Base-by-base conservation (phyloP, 2,888 invertebrate genomes). In the Spisula subtruncata region DNA sequence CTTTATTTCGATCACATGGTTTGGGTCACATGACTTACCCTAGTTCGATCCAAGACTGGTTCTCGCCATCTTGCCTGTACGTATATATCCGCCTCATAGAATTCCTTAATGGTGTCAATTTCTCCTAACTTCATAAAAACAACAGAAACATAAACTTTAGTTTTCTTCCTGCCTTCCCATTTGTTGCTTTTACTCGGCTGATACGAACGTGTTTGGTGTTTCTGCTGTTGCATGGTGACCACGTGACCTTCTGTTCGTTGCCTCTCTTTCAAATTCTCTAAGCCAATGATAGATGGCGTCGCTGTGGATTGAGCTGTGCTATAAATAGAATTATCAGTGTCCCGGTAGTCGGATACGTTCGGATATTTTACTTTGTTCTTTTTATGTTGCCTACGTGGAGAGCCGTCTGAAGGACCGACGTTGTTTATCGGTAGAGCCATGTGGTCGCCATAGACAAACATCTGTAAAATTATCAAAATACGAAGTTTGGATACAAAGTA, bases 11-110 rank as follows among this genome's bases (percentile, higher is more conserved):
- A n/a, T 41, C 41, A 41, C 41, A 41, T 8, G 41, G 41, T 41
- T 60, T 25, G 5, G 14, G 48, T 32, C 51, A 54, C 48, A n/a
- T 46, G n/a, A 81, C 56, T 51, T 85, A 90, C 91, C 89, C 85
- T 82, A 20, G 80, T 91, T 80, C 91, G 89, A 56, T 94, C 93
- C 35, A 93, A 79, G 16, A 86, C 75, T 6, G 94, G 93, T 89
- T 94, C 94, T 82, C 94, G 89, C 95, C 95, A 95, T 89, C 92
- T 94, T 20, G 95, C 94, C 89, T 94, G 94, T 54, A 94, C 91
- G 85, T 92, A 94, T 0, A 95, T 90, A 56, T 95, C 95, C 0
- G 95, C 94, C 51, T 91, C 91, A 80, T 91, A 95, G 66, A 92
- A 94, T 86, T 95, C 95, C 85, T 94, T 94, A 2, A 95, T 92